Conservation (phyloP, 1,140 invertebrate species). For the Trachelipus rathkii region DNA sequence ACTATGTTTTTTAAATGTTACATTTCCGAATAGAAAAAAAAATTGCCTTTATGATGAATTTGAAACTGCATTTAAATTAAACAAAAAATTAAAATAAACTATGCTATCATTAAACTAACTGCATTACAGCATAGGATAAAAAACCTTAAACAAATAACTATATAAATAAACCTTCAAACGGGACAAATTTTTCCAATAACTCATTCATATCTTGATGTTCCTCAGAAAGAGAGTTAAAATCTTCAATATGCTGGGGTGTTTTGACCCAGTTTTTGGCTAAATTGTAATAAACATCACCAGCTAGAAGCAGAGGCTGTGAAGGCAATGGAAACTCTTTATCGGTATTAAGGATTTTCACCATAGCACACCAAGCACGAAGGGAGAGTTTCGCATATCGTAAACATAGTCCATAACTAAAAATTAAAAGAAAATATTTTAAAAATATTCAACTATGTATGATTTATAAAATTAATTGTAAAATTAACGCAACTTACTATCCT, state of each 20-base stretch:
- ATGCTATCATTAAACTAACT: too few species aligned
- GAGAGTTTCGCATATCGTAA: neutral
- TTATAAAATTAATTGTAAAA: too few species aligned
- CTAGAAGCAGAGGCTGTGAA: neutral
- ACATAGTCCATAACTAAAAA: neutral
- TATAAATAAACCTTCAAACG: neutral
- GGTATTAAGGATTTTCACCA: neutral
- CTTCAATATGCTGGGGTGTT: neutral
- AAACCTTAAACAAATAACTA: too few species aligned
- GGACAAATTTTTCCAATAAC: neutral
- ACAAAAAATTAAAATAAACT: too few species aligned
- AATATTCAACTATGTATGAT: too few species aligned
- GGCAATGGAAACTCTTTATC: neutral
- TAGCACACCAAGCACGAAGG: neutral
- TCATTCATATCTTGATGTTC: neutral
- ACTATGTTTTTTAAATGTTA: too few species aligned
- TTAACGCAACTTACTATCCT: too few species aligned
- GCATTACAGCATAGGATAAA: too few species aligned
- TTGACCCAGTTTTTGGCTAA: neutral
- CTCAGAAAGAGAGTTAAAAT: neutral
- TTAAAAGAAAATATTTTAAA: too few species aligned
- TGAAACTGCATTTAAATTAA: too few species aligned
- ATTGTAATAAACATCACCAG: constrained; percentile 4
- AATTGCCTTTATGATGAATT: too few species aligned
- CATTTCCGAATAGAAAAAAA: too few species aligned